Evolutionary conservation across 1,140 invertebrate genomes (phyloP), one percentile per base, ranked within the genome.

Genomic region (Drosophila insularis): DNA sequence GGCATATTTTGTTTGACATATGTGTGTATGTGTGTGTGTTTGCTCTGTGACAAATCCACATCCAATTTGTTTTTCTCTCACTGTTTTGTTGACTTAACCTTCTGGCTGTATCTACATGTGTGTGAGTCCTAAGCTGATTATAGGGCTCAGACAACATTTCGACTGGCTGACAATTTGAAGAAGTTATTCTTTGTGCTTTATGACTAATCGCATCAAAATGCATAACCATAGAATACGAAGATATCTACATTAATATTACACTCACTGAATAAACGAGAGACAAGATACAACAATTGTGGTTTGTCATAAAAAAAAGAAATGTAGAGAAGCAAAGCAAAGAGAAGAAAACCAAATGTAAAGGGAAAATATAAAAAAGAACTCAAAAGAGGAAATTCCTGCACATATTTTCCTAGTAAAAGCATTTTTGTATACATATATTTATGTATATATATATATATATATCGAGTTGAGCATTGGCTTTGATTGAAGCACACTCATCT

Each of bases 401-500:
- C 79, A 87, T 71, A 70, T 46, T 46, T 46, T 46, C 43, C 43
- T 17, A 8, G 7, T 17, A 46, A 50, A 60, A 74, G 63, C 56
- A 61, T 59, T 67, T 59, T 53, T 59, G 73, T 37, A 27, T 27
- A 6, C 5, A 61, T 37, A 54, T 54, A 46, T 31, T 73, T 37
- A 27, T 27, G 27, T 27, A 61, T 31, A 58, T 58, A 81, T 31
- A 58, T 58, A 81, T 31, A 56, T 37, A 58, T 58, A 46, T 23
- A 56, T 68, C 19, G 58, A 55, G 27, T 31, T 31, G 54, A 31
- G 19, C 74, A 76, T 70, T 63, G 54, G 74, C 65, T 75, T 81
- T 86, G 82, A 86, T 86, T 86, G 84, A 87, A 79, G 82, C 67
- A 75, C 69, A 72, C 78, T 78, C 78, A 71, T 65, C 14, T 37